These are phyloP conservation scores for Telmatochromis sp. DNA, from an alignment of 2,113 vertebrate genomes.

Conservation along the genomic window DNA sequence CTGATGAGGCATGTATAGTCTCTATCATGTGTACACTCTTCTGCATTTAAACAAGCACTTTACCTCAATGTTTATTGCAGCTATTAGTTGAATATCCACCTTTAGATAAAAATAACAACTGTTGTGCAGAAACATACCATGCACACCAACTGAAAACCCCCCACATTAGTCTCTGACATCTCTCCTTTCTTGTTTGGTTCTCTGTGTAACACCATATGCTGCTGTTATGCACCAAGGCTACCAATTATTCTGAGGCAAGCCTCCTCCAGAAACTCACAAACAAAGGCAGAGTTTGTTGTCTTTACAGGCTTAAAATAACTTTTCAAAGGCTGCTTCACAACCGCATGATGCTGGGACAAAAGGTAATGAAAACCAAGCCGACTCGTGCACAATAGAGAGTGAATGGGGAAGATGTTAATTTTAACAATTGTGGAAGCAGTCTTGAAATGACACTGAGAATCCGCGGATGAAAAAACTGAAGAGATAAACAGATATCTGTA, in stretches of 20 bases:
- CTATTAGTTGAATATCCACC: not conserved
- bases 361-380: constrained; percentile 2
- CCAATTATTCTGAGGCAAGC: constrained; percentile 31
- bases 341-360: not conserved
- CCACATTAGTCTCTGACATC: not conserved
- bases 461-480: not conserved
- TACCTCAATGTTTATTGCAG: not conserved
- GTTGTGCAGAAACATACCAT: not conserved
- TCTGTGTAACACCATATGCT: not conserved
- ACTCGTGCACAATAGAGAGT: not conserved
- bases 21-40: not conserved
- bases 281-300: constrained; percentile 39
- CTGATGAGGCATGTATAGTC: not conserved
- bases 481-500: not conserved
- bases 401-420: not conserved
- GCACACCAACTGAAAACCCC: not conserved
- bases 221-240: not conserved
- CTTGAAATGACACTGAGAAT: not conserved
- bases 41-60: not conserved
- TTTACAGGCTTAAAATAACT: constrained; percentile 37
- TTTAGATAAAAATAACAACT: not conserved
- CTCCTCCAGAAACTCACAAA: constrained; percentile 18
- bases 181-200: not conserved
- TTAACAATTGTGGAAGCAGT: not conserved
- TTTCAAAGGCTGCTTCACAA: constrained; percentile 3